phyloP scores from a whole-genome alignment of 2,888 invertebrate genomes.

The Cerastis rubricosa region DNA sequence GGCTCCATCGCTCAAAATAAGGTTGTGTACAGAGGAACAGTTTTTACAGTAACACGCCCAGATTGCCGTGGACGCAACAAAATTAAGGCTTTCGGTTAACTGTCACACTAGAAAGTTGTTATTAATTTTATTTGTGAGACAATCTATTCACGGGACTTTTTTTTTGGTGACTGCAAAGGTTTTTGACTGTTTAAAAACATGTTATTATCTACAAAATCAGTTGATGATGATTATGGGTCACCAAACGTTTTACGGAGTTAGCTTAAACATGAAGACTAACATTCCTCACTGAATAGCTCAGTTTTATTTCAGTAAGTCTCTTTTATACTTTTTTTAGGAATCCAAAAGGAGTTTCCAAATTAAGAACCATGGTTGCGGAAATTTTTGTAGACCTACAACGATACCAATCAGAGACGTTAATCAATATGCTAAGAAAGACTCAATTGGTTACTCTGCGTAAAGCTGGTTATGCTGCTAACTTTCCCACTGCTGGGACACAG shows the following conservation, averaged over 20 bases:
- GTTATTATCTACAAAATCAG: conserved; percentile 40
- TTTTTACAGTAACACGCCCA: conserved; percentile 76
- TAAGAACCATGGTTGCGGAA: neutral
- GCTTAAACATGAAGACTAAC: neutral
- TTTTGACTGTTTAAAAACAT: conserved; percentile 29
- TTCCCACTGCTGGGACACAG: neutral
- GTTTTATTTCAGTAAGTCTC: too few species aligned
- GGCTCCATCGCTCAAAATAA: conserved; percentile 30
- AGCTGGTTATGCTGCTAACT: neutral
- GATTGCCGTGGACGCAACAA: conserved; percentile 73
- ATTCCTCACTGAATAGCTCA: neutral
- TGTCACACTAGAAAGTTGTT: conserved; percentile 82
- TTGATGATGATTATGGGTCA: conserved; percentile 24
- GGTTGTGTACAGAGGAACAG: conserved; percentile 65
- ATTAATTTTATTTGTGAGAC: conserved; percentile 76
- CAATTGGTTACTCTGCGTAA: neutral
- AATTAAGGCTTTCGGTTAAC: conserved; percentile 82
- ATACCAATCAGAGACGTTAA: neutral
- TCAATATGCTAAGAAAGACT: neutral
- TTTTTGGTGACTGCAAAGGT: conserved; percentile 22
- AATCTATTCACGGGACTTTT: conserved; percentile 57
- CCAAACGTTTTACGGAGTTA: neutral
- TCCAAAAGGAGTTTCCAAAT: neutral
- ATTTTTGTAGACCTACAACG: neutral
- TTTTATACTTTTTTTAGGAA: neutral